Evolutionary conservation across 23 tunicate species (phyloP), one percentile per base, ranked within the genome.

Genomic region (Clavelina lepadiformis): DNA sequence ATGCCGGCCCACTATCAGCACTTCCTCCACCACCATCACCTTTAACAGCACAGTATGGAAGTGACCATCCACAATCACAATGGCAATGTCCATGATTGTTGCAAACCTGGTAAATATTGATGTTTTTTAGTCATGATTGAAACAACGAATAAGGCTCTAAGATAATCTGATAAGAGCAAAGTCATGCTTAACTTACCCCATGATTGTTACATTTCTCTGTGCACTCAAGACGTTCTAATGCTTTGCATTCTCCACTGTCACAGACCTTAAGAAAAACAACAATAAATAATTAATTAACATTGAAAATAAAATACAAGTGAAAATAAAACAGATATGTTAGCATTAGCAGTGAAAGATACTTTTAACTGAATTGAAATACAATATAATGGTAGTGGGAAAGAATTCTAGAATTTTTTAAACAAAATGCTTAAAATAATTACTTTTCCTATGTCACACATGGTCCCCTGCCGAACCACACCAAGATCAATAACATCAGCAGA

Each of bases 1-100:
- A 41, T 2, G 24, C 25, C 3, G 80, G 61, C 1, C 91, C 91
- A 35, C 97, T 89, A 35, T 89, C 86, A 3, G 71, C 55, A 55
- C 89, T 81, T n/a, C n/a, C n/a, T 31, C 97, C 97, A 8, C 97
- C 97, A 32, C 35, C n/a, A n/a, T n/a, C 45, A 1, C 97, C 97
- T 63, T 35, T 34, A 15, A 46, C 50, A 2, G 24, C 6, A 56
- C 97, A 89, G 57, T 31, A 67, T 0, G 97, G 97, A 28, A 89
- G 97, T 1, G 88, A 75, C 53, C 51, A 89, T 1, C 89, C 89
- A 3, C 35, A 62, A 8, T 89, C 82, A 37, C 97, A 89, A 44
- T 89, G 97, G 35, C 97, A 89, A 41, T 89, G 33, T 28, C 82
- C 74, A n/a, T 56, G 72, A 70, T 89, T 89, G 89, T 89, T 89